Conservation (phyloP, 2,888 invertebrate genomes). For the Drosophila tripunctata region DNA sequence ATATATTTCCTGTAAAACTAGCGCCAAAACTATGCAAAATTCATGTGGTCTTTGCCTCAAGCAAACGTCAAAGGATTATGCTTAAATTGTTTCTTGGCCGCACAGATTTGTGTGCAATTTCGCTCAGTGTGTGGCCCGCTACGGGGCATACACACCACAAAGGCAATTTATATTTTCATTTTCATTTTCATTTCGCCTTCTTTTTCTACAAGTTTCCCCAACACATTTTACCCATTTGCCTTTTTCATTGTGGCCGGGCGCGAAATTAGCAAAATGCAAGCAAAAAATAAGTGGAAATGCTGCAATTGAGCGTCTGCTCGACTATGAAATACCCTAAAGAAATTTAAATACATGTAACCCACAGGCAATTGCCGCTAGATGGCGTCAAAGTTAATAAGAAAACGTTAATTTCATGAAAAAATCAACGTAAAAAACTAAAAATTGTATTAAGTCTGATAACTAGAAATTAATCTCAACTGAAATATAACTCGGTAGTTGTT, state of each 20-base stretch:
- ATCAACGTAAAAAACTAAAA: no score
- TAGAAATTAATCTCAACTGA: no score
- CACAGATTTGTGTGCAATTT: constrained; percentile 26
- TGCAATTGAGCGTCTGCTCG: background rate
- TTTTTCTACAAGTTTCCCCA: constrained; percentile 28
- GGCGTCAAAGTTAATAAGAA: no score
- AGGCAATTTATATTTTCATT: constrained; percentile 69
- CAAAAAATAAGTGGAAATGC: constrained; percentile 12
- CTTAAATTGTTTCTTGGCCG: background rate
- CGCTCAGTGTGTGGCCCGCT: constrained; percentile 16
- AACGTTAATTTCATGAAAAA: no score
- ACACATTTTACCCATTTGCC: constrained; percentile 37
- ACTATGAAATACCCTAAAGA: background rate
- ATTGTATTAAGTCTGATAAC: no score
- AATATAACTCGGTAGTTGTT: no score
- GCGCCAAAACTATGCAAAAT: no score
- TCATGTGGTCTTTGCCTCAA: background rate
- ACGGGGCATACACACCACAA: constrained; percentile 30
- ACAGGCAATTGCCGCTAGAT: no score
- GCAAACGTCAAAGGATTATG: background rate
- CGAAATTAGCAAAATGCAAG: constrained; percentile 61
- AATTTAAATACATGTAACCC: no score
- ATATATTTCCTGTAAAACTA: no score
- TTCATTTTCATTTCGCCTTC: constrained; percentile 48
- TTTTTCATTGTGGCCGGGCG: constrained; percentile 60